Evolutionary conservation across 2,888 invertebrate genomes (phyloP), one percentile per base, ranked within the genome.

Genomic region (Sphinx pinastri): DNA sequence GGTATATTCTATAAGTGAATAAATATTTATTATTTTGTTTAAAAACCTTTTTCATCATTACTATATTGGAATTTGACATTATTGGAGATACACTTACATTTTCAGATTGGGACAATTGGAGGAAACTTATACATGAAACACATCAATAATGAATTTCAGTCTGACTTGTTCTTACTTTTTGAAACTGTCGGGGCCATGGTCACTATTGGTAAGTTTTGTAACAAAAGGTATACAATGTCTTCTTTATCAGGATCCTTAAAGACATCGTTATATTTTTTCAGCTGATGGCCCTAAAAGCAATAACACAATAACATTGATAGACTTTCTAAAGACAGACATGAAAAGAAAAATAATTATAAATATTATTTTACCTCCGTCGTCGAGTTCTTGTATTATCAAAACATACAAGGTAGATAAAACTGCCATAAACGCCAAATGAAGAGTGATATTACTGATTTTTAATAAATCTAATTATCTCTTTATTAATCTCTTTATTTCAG

Each of bases 101-200:
- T 89, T 76, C 83, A 96, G 96, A 95, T 95, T 76, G 97, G 96
- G 45, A 96, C 96, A 1, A 91, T 97, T 73, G 97, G 96, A 71
- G 97, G 97, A 12, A 97, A 97, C 77, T 80, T 94, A 54, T 90
- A 79, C 70, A 71, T 97, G 76, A 97, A 97, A 86, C 94, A 97
- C 83, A 81, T 88, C 11, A 95, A 96, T 79, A 94, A 91, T 45
- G 96, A 96, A 71, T 97, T 97, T 85, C 96, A 95, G n/a, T 97
- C 97, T 0, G 97, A 97, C 86, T 83, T 97, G 45, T 97, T 96
- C 83, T 79, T 97, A 54, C 92, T 96, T 14, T 90, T 97, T 69
- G 96, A 96, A 84, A 90, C 90, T 19, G 87, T 93, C 63, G 91
- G 92, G 45, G 92, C 84, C 10, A 88, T 91, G 88, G 75, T 93